A percentile compares a stretch with the other conserved stretches of the same genome.
Conservation (phyloP, 1,140 invertebrate species). For the Pectinophora gossypiella region DNA sequence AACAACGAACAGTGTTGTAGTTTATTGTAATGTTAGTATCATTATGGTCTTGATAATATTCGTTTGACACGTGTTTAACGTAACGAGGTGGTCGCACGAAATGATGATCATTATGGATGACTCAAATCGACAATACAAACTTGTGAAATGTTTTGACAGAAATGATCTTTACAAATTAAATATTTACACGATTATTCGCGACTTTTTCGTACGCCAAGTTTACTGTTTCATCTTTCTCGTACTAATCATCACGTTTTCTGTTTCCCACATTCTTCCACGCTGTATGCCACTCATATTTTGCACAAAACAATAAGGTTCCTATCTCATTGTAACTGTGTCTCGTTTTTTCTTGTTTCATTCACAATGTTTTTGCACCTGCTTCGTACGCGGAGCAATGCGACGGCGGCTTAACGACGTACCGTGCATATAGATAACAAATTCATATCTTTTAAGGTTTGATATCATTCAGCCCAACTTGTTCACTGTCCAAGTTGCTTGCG, state of each 20-base stretch:
- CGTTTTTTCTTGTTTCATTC: constrained; percentile 19
- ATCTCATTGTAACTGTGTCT: neutral
- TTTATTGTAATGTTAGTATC: neutral
- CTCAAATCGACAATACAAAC: no score
- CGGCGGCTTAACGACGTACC: constrained; percentile 27
- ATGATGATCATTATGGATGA: no score
- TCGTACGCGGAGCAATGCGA: constrained; percentile 42
- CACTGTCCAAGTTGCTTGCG: neutral
- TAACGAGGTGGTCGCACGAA: neutral
- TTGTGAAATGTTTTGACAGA: no score
- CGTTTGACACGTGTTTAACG: neutral
- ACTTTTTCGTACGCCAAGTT: no score
- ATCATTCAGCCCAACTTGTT: constrained; percentile 16
- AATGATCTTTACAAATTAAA: no score
- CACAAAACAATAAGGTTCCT: no score
- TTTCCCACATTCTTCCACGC: no score
- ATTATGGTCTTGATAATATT: neutral
- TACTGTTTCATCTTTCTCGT: no score
- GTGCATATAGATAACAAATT: constrained; percentile 34
- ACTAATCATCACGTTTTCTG: no score
- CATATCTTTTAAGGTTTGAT: constrained; percentile 22
- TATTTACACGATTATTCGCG: no score
- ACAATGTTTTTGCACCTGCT: constrained; percentile 39
- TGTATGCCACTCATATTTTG: no score
- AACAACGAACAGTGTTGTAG: no score